These are phyloP conservation scores for Atethmia centrago DNA, from an alignment of 2,888 invertebrate species.

Conservation along the genomic window DNA sequence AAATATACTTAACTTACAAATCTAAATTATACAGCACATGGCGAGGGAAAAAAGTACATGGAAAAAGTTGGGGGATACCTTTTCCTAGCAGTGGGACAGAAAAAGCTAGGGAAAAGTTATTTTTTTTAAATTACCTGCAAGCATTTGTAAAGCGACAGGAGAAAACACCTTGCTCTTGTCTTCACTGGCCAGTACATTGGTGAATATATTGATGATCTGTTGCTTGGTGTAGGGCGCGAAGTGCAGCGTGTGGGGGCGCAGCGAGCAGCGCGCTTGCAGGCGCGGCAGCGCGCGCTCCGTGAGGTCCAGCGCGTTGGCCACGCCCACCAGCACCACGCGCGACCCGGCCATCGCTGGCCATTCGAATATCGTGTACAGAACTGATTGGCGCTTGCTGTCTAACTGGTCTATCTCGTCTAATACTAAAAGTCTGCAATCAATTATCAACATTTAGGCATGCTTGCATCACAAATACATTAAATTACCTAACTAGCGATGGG, in stretches of 20 bases:
- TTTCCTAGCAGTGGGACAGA: not conserved
- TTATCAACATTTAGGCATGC: not conserved
- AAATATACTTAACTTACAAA: not conserved
- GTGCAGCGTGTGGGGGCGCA: constrained; percentile 95
- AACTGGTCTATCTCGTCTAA: constrained; percentile 99
- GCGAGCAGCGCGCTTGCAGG: constrained; percentile 94
- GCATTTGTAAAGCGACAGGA: constrained; percentile 96
- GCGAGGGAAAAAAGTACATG: not conserved
- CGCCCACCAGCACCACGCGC: constrained; percentile 95
- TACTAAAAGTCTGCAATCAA: constrained; percentile 92
- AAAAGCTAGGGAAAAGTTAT: not conserved
- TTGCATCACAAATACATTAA: not conserved
- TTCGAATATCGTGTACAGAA: constrained; percentile 98
- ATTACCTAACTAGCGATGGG: no score
- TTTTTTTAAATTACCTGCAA: constrained; percentile 91
- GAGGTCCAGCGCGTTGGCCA: constrained; percentile 98
- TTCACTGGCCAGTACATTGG: constrained; percentile 93
- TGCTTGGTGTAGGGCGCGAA: constrained; percentile 98
- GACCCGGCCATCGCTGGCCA: constrained; percentile 95
- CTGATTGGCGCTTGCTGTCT: constrained; percentile 95
- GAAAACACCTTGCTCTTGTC: constrained; percentile 94
- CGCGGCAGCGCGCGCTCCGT: constrained; percentile 97
- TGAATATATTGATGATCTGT: constrained; percentile 96
- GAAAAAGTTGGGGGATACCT: not conserved
- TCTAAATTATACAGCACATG: not conserved